phyloP scores from a whole-genome alignment of 2,113 vertebrate genomes.

The Gymnorhina tibicen region DNA sequence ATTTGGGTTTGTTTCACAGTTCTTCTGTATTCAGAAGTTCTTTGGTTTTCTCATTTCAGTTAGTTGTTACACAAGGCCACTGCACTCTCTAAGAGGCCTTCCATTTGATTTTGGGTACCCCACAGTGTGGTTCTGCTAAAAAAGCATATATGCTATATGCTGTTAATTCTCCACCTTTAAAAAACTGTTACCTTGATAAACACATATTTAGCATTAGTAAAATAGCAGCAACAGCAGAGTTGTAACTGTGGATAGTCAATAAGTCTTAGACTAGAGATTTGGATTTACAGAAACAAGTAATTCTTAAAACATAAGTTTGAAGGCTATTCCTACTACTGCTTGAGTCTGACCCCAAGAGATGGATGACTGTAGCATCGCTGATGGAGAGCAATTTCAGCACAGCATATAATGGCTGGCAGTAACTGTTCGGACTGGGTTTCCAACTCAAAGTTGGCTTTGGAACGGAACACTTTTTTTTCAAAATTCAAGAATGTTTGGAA shows the following conservation, averaged over 20 bases:
- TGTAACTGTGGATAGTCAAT: not conserved
- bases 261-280: not conserved
- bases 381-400: not conserved
- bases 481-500: not conserved
- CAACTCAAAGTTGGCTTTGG: not conserved
- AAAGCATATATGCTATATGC: not conserved
- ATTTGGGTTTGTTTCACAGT: not conserved
- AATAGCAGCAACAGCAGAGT: not conserved
- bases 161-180: not conserved
- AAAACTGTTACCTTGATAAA: not conserved
- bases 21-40: not conserved
- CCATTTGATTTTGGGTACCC: not conserved
- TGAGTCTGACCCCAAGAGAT: not conserved
- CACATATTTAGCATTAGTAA: not conserved
- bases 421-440: not conserved
- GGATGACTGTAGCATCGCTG: not conserved
- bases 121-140: not conserved
- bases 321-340: not conserved
- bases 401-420: not conserved
- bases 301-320: not conserved
- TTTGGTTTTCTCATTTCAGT: not conserved
- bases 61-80: not conserved
- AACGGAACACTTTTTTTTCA: not conserved
- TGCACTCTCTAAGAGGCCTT: not conserved
- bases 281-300: not conserved